Conservation (phyloP, 2,113 vertebrate species). For the Catharus bicknelli region DNA sequence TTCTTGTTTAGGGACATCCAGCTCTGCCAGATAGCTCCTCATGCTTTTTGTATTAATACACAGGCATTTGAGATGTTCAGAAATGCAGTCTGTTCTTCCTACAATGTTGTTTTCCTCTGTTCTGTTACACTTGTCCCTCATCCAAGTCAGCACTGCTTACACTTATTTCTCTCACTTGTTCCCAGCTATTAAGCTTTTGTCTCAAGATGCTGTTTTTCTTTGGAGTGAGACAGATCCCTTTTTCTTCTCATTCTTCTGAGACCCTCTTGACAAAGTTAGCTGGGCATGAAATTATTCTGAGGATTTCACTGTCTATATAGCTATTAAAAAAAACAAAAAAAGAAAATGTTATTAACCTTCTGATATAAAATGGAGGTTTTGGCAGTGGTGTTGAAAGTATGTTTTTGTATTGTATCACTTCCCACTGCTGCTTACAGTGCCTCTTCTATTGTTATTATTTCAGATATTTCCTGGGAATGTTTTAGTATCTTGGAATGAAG, state of each 20-base stretch:
- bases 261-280: neutral
- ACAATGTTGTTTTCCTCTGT: neutral
- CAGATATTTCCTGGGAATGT: constrained; percentile 10
- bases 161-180: constrained; percentile 2
- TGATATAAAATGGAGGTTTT: neutral
- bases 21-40: constrained; percentile 2
- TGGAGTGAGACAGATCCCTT: neutral
- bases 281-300: constrained; percentile 16
- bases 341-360: neutral
- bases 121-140: constrained; percentile 16
- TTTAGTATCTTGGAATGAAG: constrained; percentile 4
- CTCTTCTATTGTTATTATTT: constrained; percentile 25
- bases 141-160: neutral
- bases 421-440: neutral
- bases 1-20: constrained; percentile 17
- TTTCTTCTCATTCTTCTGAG: neutral
- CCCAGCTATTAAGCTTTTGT: neutral
- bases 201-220: neutral
- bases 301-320: neutral
- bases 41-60: constrained; percentile 12
- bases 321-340: neutral
- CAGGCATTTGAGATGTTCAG: neutral
- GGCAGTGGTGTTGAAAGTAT: neutral
- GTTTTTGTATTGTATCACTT: constrained; percentile 22
- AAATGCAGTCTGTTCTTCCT: constrained; percentile 23